Evolutionary conservation across 2,888 invertebrate genomes (phyloP), one percentile per base, ranked within the genome.

Genomic region (Rosalia funebris): DNA sequence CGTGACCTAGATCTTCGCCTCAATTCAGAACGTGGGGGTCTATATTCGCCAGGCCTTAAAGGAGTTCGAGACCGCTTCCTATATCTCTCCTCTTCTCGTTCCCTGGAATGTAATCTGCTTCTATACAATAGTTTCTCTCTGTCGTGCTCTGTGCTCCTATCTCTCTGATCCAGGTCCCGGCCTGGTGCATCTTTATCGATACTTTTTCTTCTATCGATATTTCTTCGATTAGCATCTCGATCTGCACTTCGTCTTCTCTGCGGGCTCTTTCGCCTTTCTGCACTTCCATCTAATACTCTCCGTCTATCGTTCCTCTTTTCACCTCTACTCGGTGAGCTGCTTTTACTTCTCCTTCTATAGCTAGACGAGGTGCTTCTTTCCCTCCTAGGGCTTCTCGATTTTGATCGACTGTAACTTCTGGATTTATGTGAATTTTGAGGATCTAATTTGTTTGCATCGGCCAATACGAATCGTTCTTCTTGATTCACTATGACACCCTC

Each of bases 21-120:
- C 2, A 19, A 16, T 12, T 56, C 47, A 32, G 56, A 32, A 39
- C 25, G 47, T 12, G 39, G 32, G 2, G 47, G 56, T n/a, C 57
- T 50, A 10, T 57, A 57, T 15, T 57, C 57, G 5, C 57, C 57
- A 20, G 57, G 57, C 36, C 57, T 57, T 11, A 57, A 14, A 1
- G 57, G 48, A 9, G 57, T 57, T 16, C 32, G 19, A 1, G 57
- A 57, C 34, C 48, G 37, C n/a, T 32, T 50, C n/a, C 41, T 57
- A n/a, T 41, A 41, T 34, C 42, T 20, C 2, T 50, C 34, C 1
- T 34, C 48, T 11, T 50, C 47, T 5, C 57, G 34, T n/a, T 50
- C 48, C 14, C 34, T 47, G 2, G 42, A 36, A 41, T 50, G 11
- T 1, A 32, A 15, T 7, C 44, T 50, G 11, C 15, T 11, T 14